Conservation (phyloP, 2,113 vertebrate species). For the Galbula dea region DNA sequence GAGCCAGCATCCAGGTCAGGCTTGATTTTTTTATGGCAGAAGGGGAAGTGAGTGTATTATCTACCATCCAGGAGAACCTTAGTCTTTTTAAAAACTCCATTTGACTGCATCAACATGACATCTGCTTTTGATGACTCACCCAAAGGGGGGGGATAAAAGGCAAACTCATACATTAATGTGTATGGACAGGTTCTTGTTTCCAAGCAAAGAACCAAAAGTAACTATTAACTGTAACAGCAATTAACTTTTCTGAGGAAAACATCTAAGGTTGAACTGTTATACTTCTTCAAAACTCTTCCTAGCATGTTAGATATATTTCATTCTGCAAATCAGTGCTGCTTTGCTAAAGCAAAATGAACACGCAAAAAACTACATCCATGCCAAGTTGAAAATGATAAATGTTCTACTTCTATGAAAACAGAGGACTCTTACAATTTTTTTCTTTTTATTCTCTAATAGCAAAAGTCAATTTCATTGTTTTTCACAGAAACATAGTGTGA, state of each 20-base stretch:
- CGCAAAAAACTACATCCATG: background rate
- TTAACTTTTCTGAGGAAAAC: background rate
- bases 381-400: background rate
- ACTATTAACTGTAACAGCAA: background rate
- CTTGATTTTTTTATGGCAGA: background rate
- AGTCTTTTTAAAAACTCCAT: background rate
- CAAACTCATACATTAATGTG: background rate
- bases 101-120: background rate
- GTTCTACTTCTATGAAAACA: background rate
- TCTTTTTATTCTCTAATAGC: background rate
- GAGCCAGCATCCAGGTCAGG: background rate
- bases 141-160: background rate
- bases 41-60: background rate
- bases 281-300: background rate
- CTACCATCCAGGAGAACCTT: background rate
- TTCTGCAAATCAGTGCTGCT: background rate
- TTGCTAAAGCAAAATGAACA: background rate
- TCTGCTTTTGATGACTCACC: slow-evolving; percentile 15
- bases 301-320: background rate
- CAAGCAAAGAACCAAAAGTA: background rate
- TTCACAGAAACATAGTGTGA: background rate
- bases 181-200: background rate
- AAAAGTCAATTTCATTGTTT: background rate
- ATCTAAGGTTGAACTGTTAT: background rate
- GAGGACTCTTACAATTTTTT: background rate